Evolutionary conservation across 1,140 invertebrate genomes (phyloP), one percentile per base, ranked within the genome.

Genomic region (Atopsyche davidsoni): DNA sequence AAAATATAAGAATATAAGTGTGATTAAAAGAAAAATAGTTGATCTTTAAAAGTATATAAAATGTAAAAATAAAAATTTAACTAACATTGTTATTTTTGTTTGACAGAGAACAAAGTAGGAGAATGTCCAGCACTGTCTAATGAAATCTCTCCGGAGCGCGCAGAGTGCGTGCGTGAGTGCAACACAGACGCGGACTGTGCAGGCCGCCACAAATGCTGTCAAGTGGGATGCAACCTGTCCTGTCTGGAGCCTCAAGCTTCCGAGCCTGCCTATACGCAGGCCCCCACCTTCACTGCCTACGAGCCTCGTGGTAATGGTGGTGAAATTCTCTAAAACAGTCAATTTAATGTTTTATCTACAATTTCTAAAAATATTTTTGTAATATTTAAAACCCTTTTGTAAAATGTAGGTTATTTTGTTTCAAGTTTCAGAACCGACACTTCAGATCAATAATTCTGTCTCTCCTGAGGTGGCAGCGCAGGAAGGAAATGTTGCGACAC

Each of bases 121-220:
- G 64, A 67, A 6, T 94, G 90, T 64, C 89, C 90, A 6, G 63
- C 55, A 24, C 63, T 76, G 16, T 10, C 11, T 6, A 53, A 46
- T 46, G 50, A 34, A 11, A 19, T 35, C 25, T 14, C 18, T 6
- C 42, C 52, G 11, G 63, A 61, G 13, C 63, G 63, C 14, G 51
- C 53, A 2, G 64, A 69, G 38, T 92, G 89, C 62, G 76, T 77
- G 7, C 66, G 73, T 11, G 82, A 89, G 62, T 94, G 91, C 64
- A 68, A 76, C 39, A 80, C 78, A n/a, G 91, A 95, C 65, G 85
- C 86, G 0, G 87, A 93, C 58, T 95, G 91, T 66, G 62, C 75
- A 3, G 79, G 77, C 18, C 78, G 81, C 4, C 74, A 77, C 57
- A 94, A 94, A 65, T 94, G 91, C 68, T 95, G 91, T 63, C 70